Conservation (phyloP, 2,113 vertebrate species). For the Phrynosoma platyrhinos region DNA sequence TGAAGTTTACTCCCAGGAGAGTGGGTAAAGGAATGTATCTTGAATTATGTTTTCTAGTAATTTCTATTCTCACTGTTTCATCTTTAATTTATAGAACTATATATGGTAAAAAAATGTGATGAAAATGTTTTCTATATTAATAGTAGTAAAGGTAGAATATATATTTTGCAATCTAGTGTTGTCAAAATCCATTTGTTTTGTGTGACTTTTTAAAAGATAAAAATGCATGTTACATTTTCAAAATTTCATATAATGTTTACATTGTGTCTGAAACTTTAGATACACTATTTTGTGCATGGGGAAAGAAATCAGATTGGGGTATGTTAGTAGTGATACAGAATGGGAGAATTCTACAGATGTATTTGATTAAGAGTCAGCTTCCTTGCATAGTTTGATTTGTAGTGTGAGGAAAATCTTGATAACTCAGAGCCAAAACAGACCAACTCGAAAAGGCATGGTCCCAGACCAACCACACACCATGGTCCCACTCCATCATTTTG, state of each 20-base stretch:
- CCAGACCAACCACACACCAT: too few relatives aligned
- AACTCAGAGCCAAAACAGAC: too few relatives aligned
- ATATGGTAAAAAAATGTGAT: neutral
- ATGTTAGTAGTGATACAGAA: neutral
- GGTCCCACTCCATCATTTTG: too few relatives aligned
- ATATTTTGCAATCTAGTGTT: neutral
- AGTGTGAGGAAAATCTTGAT: neutral
- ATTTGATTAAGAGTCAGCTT: conserved; percentile 30
- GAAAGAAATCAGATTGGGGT: conserved; percentile 8
- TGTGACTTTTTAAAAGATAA: too few relatives aligned
- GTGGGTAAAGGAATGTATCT: neutral
- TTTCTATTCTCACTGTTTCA: neutral
- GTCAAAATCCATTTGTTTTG: neutral
- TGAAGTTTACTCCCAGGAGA: neutral
- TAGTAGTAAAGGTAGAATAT: neutral
- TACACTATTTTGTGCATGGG: neutral
- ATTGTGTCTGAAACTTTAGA: neutral
- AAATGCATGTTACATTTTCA: neutral
- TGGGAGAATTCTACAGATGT: neutral
- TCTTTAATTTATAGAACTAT: neutral
- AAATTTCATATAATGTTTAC: neutral
- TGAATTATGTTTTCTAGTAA: neutral
- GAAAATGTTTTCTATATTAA: neutral
- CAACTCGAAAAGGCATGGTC: too few relatives aligned
- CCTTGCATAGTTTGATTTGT: neutral